Evolutionary conservation across 2,113 vertebrate species (phyloP), one percentile per base, ranked within the genome.

Genomic region (Ptyas mucosa): DNA sequence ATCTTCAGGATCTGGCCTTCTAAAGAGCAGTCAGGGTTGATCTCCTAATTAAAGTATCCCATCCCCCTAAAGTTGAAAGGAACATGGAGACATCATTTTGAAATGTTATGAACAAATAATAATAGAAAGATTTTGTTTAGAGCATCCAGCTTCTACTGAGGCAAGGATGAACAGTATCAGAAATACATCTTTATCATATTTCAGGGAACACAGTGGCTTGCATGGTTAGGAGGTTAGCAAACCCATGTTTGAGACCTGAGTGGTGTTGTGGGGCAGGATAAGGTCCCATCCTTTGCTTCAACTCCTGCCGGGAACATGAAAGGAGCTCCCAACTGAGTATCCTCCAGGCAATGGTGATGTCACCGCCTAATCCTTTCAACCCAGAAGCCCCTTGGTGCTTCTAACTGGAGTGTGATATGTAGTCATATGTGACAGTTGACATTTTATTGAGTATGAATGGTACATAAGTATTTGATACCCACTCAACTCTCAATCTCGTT

Each of bases 11-110:
- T 49, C 0, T 49, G 46, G 6, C 46, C 46, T 49, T 49, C 46
- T 49, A 49, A 49, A 49, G 46, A 49, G 46, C 6, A 49, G 46
- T 49, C 46, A 49, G 46, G 46, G 46, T 7, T 49, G 46, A 49
- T 49, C 46, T 49, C 46, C 46, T 94, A 81, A 96, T 96, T 3
- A 95, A 96, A 85, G 69, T 89, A 87, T 96, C 92, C 54, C 97
- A 98, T n/a, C 52, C 90, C 90, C 97, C 97, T 98, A 92, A 85
- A 49, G 55, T 49, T 89, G 39, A 93, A 91, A 0, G 0, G 15
- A 87, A 51, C 46, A 94, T 43, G 54, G 51, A 89, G 14, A 58
- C 8, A 21, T 5, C 43, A 15, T 26, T 75, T 55, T 89, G 21
- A 87, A 75, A 8, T 0, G 87, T 43, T 3, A 6, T 64, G 1